Evolutionary conservation across 2,113 vertebrate species (phyloP).

Genomic region (Otus sunia): DNA sequence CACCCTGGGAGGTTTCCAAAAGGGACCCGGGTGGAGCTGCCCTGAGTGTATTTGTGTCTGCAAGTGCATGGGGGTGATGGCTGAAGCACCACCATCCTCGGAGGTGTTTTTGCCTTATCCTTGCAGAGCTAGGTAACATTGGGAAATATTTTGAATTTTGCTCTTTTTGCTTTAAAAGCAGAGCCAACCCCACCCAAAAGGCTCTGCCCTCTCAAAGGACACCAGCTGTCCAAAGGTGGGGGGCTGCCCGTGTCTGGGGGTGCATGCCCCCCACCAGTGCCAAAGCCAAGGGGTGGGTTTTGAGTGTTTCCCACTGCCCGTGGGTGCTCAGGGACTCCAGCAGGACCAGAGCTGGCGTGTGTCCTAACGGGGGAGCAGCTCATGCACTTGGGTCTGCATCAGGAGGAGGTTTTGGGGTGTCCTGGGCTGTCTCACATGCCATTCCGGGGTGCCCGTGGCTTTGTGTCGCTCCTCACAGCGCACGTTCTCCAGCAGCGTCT

Average conservation of each 20-base stretch:
- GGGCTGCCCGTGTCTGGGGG: fast-evolving
- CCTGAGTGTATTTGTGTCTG: fast-evolving
- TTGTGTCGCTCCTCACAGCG: slow-evolving; percentile 69
- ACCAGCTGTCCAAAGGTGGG: too few relatives aligned
- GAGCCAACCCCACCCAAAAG: not conserved
- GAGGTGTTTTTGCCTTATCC: not conserved
- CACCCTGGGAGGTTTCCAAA: fast-evolving
- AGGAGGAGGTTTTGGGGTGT: not conserved
- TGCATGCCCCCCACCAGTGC: fast-evolving
- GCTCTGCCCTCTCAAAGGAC: fast-evolving
- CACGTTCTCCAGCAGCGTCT: not conserved
- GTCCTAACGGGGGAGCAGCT: fast-evolving
- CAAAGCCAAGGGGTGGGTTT: not conserved
- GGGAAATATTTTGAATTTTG: not conserved
- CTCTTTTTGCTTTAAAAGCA: not conserved
- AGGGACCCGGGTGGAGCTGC: fast-evolving
- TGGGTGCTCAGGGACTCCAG: not conserved
- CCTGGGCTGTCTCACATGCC: slow-evolving; percentile 61
- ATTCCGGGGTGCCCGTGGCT: not conserved
- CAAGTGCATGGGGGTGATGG: fast-evolving
- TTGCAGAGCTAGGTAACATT: fast-evolving
- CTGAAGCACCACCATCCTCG: fast-evolving
- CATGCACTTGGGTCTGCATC: fast-evolving
- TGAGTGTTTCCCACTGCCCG: fast-evolving
- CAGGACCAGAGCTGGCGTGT: fast-evolving